phyloP scores from a whole-genome alignment of 2,113 vertebrate genomes.

The Seriola dumerili region DNA sequence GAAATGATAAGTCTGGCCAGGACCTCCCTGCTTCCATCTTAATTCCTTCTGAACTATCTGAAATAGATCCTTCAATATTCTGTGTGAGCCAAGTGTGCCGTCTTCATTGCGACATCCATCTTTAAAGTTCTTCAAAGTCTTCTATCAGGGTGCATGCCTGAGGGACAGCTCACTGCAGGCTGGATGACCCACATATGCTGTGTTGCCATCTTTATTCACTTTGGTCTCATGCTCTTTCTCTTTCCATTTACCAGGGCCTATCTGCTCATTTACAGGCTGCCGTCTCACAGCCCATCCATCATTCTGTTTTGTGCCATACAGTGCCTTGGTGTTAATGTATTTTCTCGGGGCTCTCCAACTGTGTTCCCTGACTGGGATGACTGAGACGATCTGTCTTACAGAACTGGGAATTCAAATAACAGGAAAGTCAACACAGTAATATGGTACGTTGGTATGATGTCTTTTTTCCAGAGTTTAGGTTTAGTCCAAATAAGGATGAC shows the following conservation, averaged over 20 bases:
- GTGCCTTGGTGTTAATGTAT: slow-evolving; percentile 48
- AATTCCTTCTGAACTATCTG: slow-evolving; percentile 69
- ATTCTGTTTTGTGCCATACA: slow-evolving; percentile 45
- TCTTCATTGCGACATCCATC: slow-evolving; percentile 80
- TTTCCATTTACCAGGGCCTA: slow-evolving; percentile 68
- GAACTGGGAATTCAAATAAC: slow-evolving; percentile 22
- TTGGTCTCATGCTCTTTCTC: slow-evolving; percentile 71
- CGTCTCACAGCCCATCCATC: slow-evolving; percentile 67
- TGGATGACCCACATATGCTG: slow-evolving; percentile 79
- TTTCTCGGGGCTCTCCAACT: slow-evolving; percentile 51
- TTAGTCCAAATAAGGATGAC: not conserved
- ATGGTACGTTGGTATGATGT: not conserved
- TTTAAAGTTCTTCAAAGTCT: slow-evolving; percentile 82
- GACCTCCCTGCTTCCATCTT: slow-evolving; percentile 67
- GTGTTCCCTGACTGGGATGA: slow-evolving; percentile 16
- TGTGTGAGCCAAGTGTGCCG: slow-evolving; percentile 70
- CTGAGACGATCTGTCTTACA: slow-evolving; percentile 26
- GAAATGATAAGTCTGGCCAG: slow-evolving; percentile 42
- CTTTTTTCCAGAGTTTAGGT: not conserved
- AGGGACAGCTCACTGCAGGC: slow-evolving; percentile 74
- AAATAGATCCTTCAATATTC: slow-evolving; percentile 72
- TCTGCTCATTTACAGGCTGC: slow-evolving; percentile 64
- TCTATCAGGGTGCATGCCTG: slow-evolving; percentile 64
- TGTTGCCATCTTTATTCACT: slow-evolving; percentile 76
- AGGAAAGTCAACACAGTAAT: slow-evolving; percentile 13